These are phyloP conservation scores for Sturmia bella DNA, from an alignment of 2,888 invertebrate genomes.

Conservation along the genomic window DNA sequence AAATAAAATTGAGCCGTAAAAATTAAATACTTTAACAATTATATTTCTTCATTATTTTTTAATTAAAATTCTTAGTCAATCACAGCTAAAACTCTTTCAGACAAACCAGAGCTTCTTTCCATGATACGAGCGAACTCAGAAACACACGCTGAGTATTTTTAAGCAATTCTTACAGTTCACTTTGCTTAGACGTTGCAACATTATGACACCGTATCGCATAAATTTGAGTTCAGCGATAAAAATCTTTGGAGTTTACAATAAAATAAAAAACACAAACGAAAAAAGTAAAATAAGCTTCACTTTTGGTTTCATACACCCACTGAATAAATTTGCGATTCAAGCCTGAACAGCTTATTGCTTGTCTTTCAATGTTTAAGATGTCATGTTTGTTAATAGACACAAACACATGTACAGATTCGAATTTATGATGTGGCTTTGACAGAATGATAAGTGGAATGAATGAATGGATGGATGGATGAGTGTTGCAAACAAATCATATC, in stretches of 20 bases:
- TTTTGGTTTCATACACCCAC: constrained; percentile 58
- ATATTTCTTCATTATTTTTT: constrained; percentile 1
- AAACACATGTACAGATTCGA: constrained; percentile 4
- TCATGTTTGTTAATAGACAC: neutral
- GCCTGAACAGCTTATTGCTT: constrained; percentile 7
- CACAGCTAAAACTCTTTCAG: neutral
- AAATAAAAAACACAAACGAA: neutral
- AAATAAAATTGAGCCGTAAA: too few species aligned
- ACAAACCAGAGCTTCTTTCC: too few species aligned
- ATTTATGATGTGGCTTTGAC: constrained; percentile 65
- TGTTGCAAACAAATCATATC: constrained; percentile 67
- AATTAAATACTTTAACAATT: too few species aligned
- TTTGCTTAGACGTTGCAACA: constrained; percentile 31
- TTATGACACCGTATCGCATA: constrained; percentile 31
- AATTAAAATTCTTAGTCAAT: constrained; percentile 39
- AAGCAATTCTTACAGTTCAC: constrained; percentile 44
- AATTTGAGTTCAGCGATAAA: constrained; percentile 58
- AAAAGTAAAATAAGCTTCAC: constrained; percentile 24
- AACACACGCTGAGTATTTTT: constrained; percentile 8
- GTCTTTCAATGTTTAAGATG: constrained; percentile 40
- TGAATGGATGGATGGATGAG: constrained; percentile 53
- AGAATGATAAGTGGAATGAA: constrained; percentile 61
- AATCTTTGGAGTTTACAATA: constrained; percentile 23
- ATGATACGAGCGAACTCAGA: neutral
- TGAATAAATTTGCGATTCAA: constrained; percentile 33